Evolutionary conservation across 2,113 vertebrate species (phyloP), one percentile per base, ranked within the genome.

Genomic region (Jacana jacana): DNA sequence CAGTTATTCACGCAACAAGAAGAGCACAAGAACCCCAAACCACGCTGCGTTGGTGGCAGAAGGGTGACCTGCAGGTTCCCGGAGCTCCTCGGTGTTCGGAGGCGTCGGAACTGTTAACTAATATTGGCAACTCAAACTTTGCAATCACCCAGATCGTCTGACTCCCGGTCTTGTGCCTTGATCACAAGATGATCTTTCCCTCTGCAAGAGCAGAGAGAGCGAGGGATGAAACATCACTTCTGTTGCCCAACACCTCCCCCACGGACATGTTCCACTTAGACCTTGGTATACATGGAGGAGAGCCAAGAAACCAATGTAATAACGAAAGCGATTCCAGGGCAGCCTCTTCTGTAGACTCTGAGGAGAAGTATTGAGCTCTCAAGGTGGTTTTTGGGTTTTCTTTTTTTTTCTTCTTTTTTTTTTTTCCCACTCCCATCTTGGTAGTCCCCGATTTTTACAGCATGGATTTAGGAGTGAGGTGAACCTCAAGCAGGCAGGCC

Each of bases 171-270:
- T 94, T 89, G 86, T 95, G 95, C 91, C 89, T 76, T 7, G 87
- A 93, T 96, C 96, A 95, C 91, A 96, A 97, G 95, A 96, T 0
- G 24, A 78, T 93, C 88, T 52, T n/a, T 92, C 39, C 65, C 72
- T 82, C 84, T 63, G 89, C 60, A 73, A 86, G 89, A 92, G 91
- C 86, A 71, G 87, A 8, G 15, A 87, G 83, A 91, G 94, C 5
- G 5, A 69, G 82, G 78, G 89, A 96, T 97, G 96, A 97, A 97
- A 66, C 94, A 94, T 66, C 81, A 16, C 88, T 94, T 82, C 48
- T 88, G 60, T 96, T 97, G 91, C 95, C 93, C 96, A 91, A 96
- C 73, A 11, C 95, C 93, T 94, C 86, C 87, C 83, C 86, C 92
- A 81, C 6, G 31, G 96, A 48, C 48, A 51, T 27, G 86, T 81